Evolutionary conservation across 30 jellyfish, hydroid and myxozoan genomes (phyloP).

Genomic region (Turritopsis dohrnii): DNA sequence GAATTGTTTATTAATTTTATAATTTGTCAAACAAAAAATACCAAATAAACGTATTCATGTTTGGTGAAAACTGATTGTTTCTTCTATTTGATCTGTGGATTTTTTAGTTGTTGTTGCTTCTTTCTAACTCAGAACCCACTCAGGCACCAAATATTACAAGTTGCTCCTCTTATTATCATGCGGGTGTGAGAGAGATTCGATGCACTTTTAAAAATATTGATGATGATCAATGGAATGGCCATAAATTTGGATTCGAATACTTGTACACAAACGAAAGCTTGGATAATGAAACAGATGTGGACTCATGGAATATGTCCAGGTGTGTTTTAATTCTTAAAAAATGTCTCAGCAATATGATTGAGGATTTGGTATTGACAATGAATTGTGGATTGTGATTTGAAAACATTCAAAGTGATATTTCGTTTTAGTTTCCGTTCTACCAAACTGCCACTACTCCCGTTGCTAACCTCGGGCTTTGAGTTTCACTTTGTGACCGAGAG

Average conservation of each 20-base stretch:
- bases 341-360: too few relatives aligned
- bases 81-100: too few relatives aligned
- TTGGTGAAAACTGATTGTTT: too few relatives aligned
- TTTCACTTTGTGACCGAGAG: background rate
- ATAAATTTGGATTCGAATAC: background rate
- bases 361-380: too few relatives aligned
- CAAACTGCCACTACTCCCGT: background rate
- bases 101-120: background rate
- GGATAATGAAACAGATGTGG: background rate
- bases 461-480: background rate
- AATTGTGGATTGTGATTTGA: background rate
- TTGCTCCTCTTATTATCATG: background rate
- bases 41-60: too few relatives aligned
- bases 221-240: background rate
- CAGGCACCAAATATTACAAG: background rate
- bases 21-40: too few relatives aligned
- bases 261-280: background rate
- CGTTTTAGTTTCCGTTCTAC: background rate
- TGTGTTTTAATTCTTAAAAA: too few relatives aligned
- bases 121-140: background rate
- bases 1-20: too few relatives aligned
- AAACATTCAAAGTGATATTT: background rate
- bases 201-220: background rate
- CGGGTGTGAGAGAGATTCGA: background rate
- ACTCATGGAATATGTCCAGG: background rate